Base-by-base conservation (phyloP, 2,113 vertebrate genomes). In the Trematocara variabile region DNA sequence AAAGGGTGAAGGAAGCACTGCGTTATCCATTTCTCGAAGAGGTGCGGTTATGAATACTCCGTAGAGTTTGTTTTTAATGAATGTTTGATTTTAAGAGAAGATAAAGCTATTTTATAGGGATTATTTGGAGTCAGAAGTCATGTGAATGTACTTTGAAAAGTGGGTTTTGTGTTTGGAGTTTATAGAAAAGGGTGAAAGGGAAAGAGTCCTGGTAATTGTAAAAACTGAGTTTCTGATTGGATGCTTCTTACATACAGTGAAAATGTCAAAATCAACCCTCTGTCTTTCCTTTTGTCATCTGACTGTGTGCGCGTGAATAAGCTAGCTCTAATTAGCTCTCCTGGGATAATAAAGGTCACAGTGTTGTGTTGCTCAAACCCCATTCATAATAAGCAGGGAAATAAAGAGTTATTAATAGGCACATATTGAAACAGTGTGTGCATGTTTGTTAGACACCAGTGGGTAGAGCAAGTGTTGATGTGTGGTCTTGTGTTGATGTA, bases 351-450 rank as follows among this genome's bases (percentile, higher is more conserved):
- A 88, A 88, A 90, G 86, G 87, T 86, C 88, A 90, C 20, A 41
- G 41, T 82, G 46, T 33, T 78, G 85, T 88, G 78, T 58, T 79
- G 82, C 80, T 79, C 68, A 65, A 82, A 52, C 56, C 33, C 10
- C 30, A 44, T 70, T 53, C 50, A 83, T 79, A 88, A 91, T 89
- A 81, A 88, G 70, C 83, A 53, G 82, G 84, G 46, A 79, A 84
- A 79, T 60, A 60, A 54, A 85, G 30, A 54, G 85, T 60, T 91
- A 92, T 90, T 91, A 89, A 90, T 89, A 92, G 91, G 77, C 22
- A 73, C 46, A 65, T 75, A 79, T 63, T 81, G 63, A 81, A 9
- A 20, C 28, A 8, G 60, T 60, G 20, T 73, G 54, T 77, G 34
- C 60, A 80, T 77, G 25, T 34, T 41, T 58, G 16, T 50, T 37